Evolutionary conservation across 2,797 vertebrate species (phyloP).

Genomic region (Danio jaintianensis): DNA sequence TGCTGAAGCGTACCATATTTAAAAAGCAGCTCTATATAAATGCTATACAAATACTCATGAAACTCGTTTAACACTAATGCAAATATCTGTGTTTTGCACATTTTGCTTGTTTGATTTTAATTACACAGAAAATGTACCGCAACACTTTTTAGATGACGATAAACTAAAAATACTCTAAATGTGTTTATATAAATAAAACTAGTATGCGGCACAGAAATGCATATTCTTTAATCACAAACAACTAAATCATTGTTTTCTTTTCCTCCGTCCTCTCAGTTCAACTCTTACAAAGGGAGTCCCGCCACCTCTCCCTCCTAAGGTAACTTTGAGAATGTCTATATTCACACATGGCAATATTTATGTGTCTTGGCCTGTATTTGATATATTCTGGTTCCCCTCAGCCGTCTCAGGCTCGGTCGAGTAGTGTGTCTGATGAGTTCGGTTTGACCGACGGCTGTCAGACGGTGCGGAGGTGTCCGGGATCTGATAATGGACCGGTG

Average conservation of each 20-base stretch:
- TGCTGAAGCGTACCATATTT: too few relatives aligned
- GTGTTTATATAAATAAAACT: too few relatives aligned
- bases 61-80: too few relatives aligned
- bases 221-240: not conserved
- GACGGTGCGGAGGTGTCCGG: slow-evolving; percentile 89
- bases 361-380: not conserved
- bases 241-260: slow-evolving; percentile 1
- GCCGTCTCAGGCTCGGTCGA: slow-evolving; percentile 82
- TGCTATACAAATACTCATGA: too few relatives aligned
- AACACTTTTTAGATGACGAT: too few relatives aligned
- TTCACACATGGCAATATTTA: not conserved
- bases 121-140: too few relatives aligned
- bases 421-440: slow-evolving; percentile 86
- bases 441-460: slow-evolving; percentile 84
- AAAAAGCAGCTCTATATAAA: too few relatives aligned
- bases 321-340: slow-evolving; percentile 64
- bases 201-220: too few relatives aligned
- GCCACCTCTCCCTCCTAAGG: slow-evolving; percentile 95
- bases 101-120: too few relatives aligned
- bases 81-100: too few relatives aligned
- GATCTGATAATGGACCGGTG: slow-evolving; percentile 79
- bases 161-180: too few relatives aligned
- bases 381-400: slow-evolving; percentile 17
- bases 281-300: slow-evolving; percentile 88
- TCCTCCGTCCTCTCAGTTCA: slow-evolving; percentile 77